A percentile compares a stretch with the other conserved stretches of the same genome.
Conservation (phyloP, 1,140 invertebrate genomes). For the Lucilia cuprina region DNA sequence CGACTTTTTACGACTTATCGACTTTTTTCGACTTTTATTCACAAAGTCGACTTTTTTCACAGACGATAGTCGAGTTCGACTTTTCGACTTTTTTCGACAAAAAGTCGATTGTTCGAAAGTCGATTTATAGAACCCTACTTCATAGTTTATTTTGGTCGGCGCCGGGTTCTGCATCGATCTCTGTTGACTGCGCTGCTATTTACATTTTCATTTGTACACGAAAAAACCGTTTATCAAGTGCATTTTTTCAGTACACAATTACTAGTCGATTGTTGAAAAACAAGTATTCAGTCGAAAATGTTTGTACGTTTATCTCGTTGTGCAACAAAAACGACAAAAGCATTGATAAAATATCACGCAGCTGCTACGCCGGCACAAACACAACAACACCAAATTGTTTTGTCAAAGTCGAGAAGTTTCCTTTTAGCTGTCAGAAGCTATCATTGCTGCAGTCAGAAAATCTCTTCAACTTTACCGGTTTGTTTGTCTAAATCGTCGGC, state of each 20-base stretch:
- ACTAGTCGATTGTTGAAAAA: background rate
- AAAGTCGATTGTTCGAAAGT: no score
- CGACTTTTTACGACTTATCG: no score
- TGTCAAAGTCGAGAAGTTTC: conserved; percentile 21
- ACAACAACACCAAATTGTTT: background rate
- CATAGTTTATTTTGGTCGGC: no score
- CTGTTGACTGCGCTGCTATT: background rate
- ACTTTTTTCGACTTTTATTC: no score
- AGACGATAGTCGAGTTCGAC: no score
- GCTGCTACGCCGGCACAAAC: background rate
- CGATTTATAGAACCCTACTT: no score
- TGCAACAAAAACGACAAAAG: background rate
- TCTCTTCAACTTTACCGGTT: background rate
- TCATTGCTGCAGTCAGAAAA: conserved; percentile 2
- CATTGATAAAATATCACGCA: background rate
- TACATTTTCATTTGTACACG: background rate
- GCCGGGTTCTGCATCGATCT: background rate
- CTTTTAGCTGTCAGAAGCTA: background rate
- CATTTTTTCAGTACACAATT: background rate
- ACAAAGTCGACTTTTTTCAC: no score
- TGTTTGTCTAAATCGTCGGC: conserved; percentile 1
- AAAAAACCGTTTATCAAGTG: background rate
- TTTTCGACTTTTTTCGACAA: no score
- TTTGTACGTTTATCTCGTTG: background rate
- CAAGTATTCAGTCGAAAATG: background rate